Evolutionary conservation across 2,888 invertebrate species (phyloP).

Genomic region (Callyntrura sp.): DNA sequence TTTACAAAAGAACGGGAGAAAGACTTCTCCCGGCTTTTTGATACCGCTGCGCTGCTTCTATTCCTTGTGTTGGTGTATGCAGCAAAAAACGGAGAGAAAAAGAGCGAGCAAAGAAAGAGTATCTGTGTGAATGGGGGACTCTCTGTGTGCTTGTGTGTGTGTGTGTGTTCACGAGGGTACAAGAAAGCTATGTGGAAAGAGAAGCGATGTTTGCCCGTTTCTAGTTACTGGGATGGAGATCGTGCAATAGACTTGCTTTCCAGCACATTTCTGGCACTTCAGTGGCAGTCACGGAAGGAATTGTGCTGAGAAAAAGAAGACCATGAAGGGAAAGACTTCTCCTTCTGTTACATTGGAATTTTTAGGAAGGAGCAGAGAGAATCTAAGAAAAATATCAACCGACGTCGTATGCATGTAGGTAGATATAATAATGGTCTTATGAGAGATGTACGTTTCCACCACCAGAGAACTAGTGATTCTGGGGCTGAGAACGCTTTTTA

Average conservation of each 20-base stretch:
- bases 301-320: conserved; percentile 59
- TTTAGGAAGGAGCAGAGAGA: conserved; percentile 45
- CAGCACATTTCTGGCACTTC: conserved; percentile 65
- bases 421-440: neutral
- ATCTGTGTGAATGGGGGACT: too few species aligned
- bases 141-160: too few species aligned
- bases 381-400: conserved; percentile 51
- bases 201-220: neutral
- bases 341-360: conserved; percentile 53
- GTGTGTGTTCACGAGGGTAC: neutral
- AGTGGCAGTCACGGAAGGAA: conserved; percentile 59
- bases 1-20: conserved; percentile 1
- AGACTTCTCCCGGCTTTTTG: conserved; percentile 56
- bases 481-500: neutral
- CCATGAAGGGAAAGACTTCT: conserved; percentile 40
- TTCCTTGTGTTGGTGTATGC: neutral
- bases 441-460: neutral
- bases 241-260: conserved; percentile 44
- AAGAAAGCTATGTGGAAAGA: neutral
- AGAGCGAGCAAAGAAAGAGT: neutral
- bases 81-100: neutral
- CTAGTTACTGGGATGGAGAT: neutral
- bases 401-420: neutral
- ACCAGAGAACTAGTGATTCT: conserved; percentile 6
- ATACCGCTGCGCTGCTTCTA: conserved; percentile 29